Evolutionary conservation across 2,797 vertebrate genomes (phyloP).

Genomic region (Emydoidea blandingii): DNA sequence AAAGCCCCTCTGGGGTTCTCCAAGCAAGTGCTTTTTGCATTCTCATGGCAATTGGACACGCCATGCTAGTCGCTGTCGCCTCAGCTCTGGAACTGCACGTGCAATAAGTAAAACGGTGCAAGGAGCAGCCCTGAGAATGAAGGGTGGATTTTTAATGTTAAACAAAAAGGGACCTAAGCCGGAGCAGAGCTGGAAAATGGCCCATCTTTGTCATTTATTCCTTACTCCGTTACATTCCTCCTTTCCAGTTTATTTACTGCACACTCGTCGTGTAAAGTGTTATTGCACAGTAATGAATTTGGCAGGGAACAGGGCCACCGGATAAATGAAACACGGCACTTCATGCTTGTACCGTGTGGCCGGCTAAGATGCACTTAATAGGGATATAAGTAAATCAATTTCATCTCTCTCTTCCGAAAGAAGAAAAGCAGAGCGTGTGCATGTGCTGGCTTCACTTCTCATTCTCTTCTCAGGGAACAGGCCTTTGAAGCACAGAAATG

Average conservation of each 20-base stretch:
- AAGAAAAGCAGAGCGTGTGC: not conserved
- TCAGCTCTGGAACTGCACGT: not conserved
- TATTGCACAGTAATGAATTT: constrained; percentile 9
- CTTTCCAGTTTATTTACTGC: not conserved
- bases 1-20: constrained; percentile 14
- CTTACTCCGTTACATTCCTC: not conserved
- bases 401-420: not conserved
- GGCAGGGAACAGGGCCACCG: constrained; percentile 30
- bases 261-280: accelerated
- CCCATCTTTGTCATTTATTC: not conserved
- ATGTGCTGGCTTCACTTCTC: not conserved
- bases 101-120: not conserved
- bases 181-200: not conserved
- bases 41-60: not conserved
- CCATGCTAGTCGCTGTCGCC: not conserved
- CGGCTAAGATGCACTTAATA: constrained; percentile 10
- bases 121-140: not conserved
- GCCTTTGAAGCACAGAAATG: accelerated
- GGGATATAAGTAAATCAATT: constrained; percentile 58
- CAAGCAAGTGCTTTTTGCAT: constrained; percentile 10
- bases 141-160: not conserved
- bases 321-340: constrained; percentile 13
- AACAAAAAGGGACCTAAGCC: not conserved
- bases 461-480: not conserved
- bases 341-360: constrained; percentile 27